A percentile compares a stretch with the other conserved stretches of the same genome.
phyloP scores from a whole-genome alignment of 1,140 invertebrate species.

The Leptonema lineaticorne region DNA sequence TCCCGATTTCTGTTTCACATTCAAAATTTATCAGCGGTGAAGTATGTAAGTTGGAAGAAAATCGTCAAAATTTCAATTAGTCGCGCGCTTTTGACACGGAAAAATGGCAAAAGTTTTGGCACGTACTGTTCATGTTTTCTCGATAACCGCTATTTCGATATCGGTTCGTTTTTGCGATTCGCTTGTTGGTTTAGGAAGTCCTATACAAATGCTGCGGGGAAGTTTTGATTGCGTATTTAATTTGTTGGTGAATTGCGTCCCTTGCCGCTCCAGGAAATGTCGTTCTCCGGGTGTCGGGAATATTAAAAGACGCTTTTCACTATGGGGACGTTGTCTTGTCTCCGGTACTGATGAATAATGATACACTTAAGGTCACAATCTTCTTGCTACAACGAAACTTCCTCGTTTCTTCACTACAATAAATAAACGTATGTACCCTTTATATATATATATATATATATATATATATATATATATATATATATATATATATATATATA shows the following conservation, averaged over 20 bases:
- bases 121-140: background rate
- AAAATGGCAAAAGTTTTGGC: too few relatives aligned
- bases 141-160: slow-evolving; percentile 2
- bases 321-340: background rate
- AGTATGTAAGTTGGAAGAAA: too few relatives aligned
- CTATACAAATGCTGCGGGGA: slow-evolving; percentile 12
- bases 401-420: slow-evolving; percentile 19
- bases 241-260: slow-evolving; percentile 10
- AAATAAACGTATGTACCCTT: background rate
- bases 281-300: background rate
- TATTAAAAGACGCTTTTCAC: background rate
- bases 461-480: background rate
- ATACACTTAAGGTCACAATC: slow-evolving; percentile 5
- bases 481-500: background rate
- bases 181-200: slow-evolving; percentile 3
- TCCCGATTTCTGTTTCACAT: too few relatives aligned
- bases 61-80: too few relatives aligned
- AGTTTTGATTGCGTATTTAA: slow-evolving; percentile 19
- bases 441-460: background rate
- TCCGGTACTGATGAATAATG: slow-evolving; percentile 13
- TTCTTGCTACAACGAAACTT: background rate
- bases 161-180: slow-evolving; percentile 3
- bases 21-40: too few relatives aligned
- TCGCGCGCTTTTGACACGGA: too few relatives aligned
- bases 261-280: slow-evolving; percentile 3